Percentiles rank a stretch among this genome's conserved stretches.
Conservation (phyloP, 2,113 vertebrate genomes). For the Hylia prasina region DNA sequence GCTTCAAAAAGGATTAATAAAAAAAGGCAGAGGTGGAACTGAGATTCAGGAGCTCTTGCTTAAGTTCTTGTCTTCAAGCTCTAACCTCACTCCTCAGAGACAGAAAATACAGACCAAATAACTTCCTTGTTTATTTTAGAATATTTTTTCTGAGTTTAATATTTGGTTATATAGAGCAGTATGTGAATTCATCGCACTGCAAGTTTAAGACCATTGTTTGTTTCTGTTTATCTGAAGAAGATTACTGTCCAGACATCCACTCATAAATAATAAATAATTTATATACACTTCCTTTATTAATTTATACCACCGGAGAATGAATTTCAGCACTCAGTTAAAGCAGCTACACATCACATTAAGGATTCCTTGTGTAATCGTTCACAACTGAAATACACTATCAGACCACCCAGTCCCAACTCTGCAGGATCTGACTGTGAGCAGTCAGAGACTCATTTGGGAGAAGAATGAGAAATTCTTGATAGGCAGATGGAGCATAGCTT, state of each 20-base stretch:
- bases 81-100: not conserved
- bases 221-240: not conserved
- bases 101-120: not conserved
- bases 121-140: not conserved
- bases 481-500: not conserved
- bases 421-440: not conserved
- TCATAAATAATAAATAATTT: not conserved
- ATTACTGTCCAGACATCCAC: not conserved
- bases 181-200: not conserved
- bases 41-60: not conserved
- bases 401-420: not conserved
- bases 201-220: not conserved
- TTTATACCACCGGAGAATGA: not conserved
- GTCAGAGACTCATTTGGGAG: not conserved
- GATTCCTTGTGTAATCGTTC: not conserved
- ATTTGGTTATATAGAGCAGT: not conserved
- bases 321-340: not conserved
- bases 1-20: not conserved
- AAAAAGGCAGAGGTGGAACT: not conserved
- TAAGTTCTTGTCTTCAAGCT: not conserved
- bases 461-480: not conserved
- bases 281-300: not conserved
- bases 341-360: not conserved
- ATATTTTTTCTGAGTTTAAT: not conserved
- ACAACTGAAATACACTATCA: not conserved